Evolutionary conservation across 2,888 invertebrate genomes (phyloP).

Genomic region (Drosophila testacea): DNA sequence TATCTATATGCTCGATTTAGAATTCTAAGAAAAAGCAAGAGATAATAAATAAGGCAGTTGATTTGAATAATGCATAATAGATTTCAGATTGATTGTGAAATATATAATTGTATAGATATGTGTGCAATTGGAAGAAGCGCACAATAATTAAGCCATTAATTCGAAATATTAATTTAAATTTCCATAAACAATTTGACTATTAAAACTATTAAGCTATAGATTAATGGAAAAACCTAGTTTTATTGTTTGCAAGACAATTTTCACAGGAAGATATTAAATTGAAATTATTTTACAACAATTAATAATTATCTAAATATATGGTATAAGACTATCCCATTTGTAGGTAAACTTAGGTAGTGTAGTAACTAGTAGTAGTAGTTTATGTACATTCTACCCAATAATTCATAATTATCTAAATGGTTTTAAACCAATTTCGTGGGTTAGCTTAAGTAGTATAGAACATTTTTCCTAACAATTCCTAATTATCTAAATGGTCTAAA

Average conservation of each 20-base stretch:
- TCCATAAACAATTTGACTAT: background rate
- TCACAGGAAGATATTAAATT: background rate
- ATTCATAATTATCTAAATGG: no score
- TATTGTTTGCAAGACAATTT: background rate
- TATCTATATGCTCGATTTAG: conserved; percentile 4
- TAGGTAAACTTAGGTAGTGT: no score
- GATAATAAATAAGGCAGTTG: background rate
- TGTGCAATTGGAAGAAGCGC: conserved; percentile 7
- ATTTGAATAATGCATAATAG: conserved; percentile 18
- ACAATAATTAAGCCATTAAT: conserved; percentile 10
- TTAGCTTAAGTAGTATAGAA: no score
- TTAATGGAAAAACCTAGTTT: background rate
- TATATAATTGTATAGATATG: conserved; percentile 2
- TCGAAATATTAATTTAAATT: background rate
- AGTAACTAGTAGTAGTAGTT: no score
- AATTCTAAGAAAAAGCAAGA: conserved; percentile 5
- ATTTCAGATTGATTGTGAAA: conserved; percentile 13
- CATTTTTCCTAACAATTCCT: no score
- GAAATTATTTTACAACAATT: background rate
- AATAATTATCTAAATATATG: no score
- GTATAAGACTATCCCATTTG: no score
- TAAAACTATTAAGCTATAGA: background rate
- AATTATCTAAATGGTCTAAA: no score
- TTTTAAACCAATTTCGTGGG: no score
- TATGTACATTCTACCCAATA: no score